Conservation (phyloP, 2,113 vertebrate genomes). For the Elaphurus davidianus region DNA sequence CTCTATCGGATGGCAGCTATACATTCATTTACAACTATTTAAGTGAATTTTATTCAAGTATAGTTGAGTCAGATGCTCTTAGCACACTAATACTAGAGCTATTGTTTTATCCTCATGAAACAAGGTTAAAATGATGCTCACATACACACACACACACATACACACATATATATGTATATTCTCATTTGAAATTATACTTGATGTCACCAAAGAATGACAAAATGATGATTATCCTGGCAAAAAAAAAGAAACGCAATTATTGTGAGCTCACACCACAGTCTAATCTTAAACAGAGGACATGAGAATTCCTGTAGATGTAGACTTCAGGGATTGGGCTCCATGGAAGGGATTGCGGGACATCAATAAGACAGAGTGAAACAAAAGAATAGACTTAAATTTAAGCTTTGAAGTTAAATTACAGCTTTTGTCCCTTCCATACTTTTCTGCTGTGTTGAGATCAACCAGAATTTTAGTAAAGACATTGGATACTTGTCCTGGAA, state of each 20-base stretch:
- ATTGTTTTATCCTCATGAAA: not conserved
- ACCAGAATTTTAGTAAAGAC: not conserved
- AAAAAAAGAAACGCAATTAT: not conserved
- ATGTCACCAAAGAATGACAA: not conserved
- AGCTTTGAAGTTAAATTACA: not conserved
- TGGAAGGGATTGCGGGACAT: fast-evolving
- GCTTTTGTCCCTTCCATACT: not conserved
- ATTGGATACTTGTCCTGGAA: not conserved
- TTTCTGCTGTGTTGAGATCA: not conserved
- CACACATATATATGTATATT: not conserved
- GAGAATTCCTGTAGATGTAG: not conserved
- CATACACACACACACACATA: no score
- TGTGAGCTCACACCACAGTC: not conserved
- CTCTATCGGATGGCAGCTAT: not conserved
- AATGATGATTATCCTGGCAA: not conserved
- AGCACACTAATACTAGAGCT: not conserved
- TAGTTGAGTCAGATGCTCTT: not conserved
- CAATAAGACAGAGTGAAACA: not conserved
- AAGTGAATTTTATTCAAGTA: not conserved
- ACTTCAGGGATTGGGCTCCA: not conserved
- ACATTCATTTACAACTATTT: not conserved
- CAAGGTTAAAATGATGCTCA: not conserved
- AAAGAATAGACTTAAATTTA: not conserved
- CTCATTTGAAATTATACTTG: not conserved
- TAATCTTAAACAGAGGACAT: not conserved